A percentile compares a stretch with the other conserved stretches of the same genome.
Conservation (phyloP, 2,113 vertebrate species). For the Phaetusa simplex region DNA sequence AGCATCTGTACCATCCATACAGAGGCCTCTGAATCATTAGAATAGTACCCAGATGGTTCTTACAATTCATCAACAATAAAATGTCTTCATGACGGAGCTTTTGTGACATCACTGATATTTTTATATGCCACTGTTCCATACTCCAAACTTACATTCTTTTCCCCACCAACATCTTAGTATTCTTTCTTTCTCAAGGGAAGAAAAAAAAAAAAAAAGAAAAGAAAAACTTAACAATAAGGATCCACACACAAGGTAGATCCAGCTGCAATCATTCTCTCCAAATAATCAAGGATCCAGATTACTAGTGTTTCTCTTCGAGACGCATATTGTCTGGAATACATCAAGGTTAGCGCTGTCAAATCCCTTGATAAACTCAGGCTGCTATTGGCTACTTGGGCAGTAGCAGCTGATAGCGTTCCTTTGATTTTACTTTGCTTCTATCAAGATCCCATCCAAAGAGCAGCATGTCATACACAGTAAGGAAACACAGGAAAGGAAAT, state of each 20-base stretch:
- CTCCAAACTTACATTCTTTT: not conserved
- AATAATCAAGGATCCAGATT: conserved; percentile 33
- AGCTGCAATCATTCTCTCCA: not conserved
- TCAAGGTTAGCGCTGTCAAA: conserved; percentile 28
- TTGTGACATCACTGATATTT: conserved; percentile 60
- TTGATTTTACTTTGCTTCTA: not conserved
- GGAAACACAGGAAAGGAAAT: not conserved
- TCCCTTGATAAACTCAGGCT: not conserved
- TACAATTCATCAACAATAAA: conserved; percentile 80
- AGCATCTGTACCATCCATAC: conserved; percentile 90
- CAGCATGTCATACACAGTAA: not conserved
- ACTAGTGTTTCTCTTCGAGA: not conserved
- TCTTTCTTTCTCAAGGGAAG: not conserved
- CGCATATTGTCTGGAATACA: not conserved
- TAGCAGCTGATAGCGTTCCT: not conserved
- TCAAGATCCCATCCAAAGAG: not conserved
- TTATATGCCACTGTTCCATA: conserved; percentile 51
- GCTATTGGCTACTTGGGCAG: not conserved
- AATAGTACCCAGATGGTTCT: conserved; percentile 90
- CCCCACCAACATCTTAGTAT: not conserved
- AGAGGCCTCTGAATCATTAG: conserved; percentile 73
- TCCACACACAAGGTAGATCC: not conserved
- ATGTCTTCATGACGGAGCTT: conserved; percentile 56
- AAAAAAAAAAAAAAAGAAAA: not conserved
- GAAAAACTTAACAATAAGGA: not conserved